These are phyloP conservation scores for Mellilla xanthometata DNA, from an alignment of 2,888 invertebrate genomes.

Conservation along the genomic window DNA sequence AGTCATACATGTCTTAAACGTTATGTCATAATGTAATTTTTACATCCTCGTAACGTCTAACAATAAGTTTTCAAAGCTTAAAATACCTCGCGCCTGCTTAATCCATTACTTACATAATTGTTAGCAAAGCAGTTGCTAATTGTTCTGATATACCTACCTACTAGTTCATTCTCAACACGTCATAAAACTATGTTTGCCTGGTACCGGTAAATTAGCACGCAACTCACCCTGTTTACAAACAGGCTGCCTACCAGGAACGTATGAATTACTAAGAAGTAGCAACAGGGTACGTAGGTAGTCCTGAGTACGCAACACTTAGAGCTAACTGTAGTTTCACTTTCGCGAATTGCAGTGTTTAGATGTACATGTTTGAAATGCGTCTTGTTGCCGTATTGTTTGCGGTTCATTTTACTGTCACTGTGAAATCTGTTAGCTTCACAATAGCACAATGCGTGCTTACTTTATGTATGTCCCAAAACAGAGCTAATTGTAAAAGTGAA, in stretches of 20 bases:
- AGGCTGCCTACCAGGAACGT: constrained; percentile 16
- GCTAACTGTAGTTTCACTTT: constrained; percentile 26
- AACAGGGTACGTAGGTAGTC: constrained; percentile 5
- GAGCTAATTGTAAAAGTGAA: no score
- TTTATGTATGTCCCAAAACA: no score
- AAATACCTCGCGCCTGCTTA: constrained; percentile 1
- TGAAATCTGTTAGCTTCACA: constrained; percentile 12
- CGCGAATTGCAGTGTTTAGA: constrained; percentile 14
- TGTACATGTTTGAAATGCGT: constrained; percentile 9
- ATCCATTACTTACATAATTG: constrained; percentile 6
- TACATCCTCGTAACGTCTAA: no score
- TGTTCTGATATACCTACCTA: constrained; percentile 2
- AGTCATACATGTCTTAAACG: no score
- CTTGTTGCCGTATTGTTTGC: constrained; percentile 6
- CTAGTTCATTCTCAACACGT: constrained; percentile 16
- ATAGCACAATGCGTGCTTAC: constrained; percentile 9
- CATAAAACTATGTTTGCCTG: constrained; percentile 19
- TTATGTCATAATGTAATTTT: no score
- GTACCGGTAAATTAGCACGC: constrained; percentile 26
- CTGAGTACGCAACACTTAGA: constrained; percentile 3
- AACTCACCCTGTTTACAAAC: constrained; percentile 29
- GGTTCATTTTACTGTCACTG: constrained; percentile 21
- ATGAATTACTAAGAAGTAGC: constrained; percentile 3
- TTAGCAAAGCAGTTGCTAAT: constrained; percentile 11
- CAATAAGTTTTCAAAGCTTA: no score